Evolutionary conservation across 2,113 vertebrate species (phyloP).

Genomic region (Indicator maculatus): DNA sequence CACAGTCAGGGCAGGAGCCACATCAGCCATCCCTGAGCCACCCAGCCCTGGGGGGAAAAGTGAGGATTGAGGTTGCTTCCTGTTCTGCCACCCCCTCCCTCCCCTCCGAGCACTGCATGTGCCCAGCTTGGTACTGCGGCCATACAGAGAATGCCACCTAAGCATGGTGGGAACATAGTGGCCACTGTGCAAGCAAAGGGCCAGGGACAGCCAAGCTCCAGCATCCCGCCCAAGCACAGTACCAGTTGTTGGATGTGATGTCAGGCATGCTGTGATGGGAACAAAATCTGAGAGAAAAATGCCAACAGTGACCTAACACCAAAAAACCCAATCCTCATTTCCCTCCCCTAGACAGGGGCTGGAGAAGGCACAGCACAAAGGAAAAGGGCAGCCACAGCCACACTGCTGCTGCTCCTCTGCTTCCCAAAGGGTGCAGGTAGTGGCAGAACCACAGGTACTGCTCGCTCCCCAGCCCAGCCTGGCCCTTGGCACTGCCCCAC

Average conservation of each 20-base stretch:
- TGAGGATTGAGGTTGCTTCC: neutral
- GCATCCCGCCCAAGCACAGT: rapidly evolving
- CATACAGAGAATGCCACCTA: rapidly evolving
- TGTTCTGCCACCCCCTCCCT: too few species aligned
- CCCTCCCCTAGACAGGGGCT: neutral
- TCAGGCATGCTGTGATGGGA: rapidly evolving
- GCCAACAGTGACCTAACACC: rapidly evolving
- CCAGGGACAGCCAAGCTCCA: neutral
- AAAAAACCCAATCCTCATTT: rapidly evolving
- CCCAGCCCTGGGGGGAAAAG: neutral
- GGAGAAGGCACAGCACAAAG: neutral
- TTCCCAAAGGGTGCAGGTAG: rapidly evolving
- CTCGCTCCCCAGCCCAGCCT: neutral
- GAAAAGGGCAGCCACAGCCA: neutral
- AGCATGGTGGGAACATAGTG: rapidly evolving
- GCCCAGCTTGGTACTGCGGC: neutral
- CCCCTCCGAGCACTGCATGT: neutral
- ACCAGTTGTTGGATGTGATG: rapidly evolving
- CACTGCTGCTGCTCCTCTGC: rapidly evolving
- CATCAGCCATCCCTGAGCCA: constrained; percentile 51
- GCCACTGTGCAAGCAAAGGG: neutral
- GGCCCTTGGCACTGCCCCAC: neutral
- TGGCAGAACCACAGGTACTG: rapidly evolving
- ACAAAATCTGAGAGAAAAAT: neutral
- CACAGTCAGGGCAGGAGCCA: constrained; percentile 77